Evolutionary conservation across 2,797 vertebrate species (phyloP).

Genomic region (Crenuchus spilurus): DNA sequence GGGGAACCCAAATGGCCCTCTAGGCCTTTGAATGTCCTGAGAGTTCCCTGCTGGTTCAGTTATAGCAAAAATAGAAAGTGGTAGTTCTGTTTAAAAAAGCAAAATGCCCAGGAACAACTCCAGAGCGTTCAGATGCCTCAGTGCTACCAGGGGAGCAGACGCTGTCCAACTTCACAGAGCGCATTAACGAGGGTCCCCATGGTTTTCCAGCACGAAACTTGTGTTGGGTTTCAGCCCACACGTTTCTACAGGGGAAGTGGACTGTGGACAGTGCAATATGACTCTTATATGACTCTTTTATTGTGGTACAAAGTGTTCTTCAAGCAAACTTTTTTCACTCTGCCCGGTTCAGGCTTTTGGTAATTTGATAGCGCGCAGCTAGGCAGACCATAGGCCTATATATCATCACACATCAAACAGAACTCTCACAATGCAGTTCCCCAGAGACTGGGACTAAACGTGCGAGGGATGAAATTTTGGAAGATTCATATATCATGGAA

Average conservation of each 20-base stretch:
- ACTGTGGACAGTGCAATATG: conserved; percentile 63
- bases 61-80: no score
- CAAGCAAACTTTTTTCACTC: conserved; percentile 65
- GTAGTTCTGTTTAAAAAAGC: no score
- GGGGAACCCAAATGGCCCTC: no score
- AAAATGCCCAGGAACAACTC: no score
- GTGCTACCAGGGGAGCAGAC: neutral
- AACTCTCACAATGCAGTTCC: conserved; percentile 56
- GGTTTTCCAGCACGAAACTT: conserved; percentile 68
- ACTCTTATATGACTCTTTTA: conserved; percentile 64
- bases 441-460: conserved; percentile 39
- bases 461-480: conserved; percentile 8
- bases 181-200: conserved; percentile 63
- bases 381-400: conserved; percentile 29
- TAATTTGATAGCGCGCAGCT: conserved; percentile 1
- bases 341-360: conserved; percentile 20
- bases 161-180: conserved; percentile 55
- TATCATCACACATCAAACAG: conserved; percentile 39
- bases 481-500: no score
- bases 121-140: conserved; percentile 1
- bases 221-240: conserved; percentile 79
- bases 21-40: no score
- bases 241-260: conserved; percentile 69
- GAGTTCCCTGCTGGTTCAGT: no score
- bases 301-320: conserved; percentile 69